These are phyloP conservation scores for Gymnocypris eckloni DNA, from an alignment of 2,797 vertebrate genomes.

Conservation along the genomic window DNA sequence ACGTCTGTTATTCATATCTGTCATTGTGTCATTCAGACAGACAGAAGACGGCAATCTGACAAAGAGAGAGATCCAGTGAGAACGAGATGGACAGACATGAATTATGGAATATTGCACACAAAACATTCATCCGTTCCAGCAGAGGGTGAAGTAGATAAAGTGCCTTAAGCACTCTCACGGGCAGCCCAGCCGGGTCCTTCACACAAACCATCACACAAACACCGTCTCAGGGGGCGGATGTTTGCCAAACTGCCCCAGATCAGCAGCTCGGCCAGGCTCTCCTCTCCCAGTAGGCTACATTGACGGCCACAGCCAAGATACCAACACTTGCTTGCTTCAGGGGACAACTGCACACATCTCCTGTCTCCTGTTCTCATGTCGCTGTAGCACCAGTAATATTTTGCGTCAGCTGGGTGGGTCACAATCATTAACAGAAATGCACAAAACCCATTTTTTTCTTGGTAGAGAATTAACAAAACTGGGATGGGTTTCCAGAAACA, in stretches of 20 bases:
- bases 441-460: neutral
- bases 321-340: conserved; percentile 34
- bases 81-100: conserved; percentile 48
- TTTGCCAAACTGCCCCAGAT: conserved; percentile 58
- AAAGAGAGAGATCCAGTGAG: conserved; percentile 22
- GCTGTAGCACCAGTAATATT: conserved; percentile 12
- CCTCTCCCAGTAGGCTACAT: conserved; percentile 38
- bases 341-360: conserved; percentile 29
- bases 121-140: conserved; percentile 58
- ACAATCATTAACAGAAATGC: conserved; percentile 4
- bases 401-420: conserved; percentile 19
- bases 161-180: conserved; percentile 52
- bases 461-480: neutral
- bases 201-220: conserved; percentile 65
- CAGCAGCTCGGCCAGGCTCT: conserved; percentile 44
- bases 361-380: conserved; percentile 22
- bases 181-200: conserved; percentile 39
- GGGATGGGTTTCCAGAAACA: neutral
- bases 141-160: conserved; percentile 61
- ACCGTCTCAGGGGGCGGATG: conserved; percentile 60
- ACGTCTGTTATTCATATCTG: conserved; percentile 38
- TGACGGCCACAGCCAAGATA: conserved; percentile 36
- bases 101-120: conserved; percentile 63
- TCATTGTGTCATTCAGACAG: conserved; percentile 30
- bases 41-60: conserved; percentile 41